Base-by-base conservation (phyloP, 2,888 invertebrate species). In the Athalia circularis region DNA sequence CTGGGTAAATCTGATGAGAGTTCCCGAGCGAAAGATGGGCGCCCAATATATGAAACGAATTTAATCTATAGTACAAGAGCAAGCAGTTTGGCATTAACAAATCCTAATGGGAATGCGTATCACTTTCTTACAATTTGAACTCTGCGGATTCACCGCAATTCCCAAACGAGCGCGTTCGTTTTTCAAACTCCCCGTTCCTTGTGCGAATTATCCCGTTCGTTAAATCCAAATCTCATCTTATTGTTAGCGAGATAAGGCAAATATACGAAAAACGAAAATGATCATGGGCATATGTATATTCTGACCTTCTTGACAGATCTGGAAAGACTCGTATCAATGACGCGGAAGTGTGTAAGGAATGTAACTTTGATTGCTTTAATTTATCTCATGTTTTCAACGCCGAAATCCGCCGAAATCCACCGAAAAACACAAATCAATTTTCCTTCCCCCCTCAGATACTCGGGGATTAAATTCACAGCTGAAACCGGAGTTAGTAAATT, bases 1-100 rank as follows among this genome's bases (percentile, higher is more conserved):
- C 68, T 52, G 68, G 29, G 68, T 52, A 11, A 54, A 68, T 68
- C 54, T 54, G 52, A 62, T 29, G 62, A 62, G 62, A 8, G 29
- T 62, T 62, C 13, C 29, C 13, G 13, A 62, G 62, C 62, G 62
- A 13, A 62, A 13, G 62, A 62, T 13, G 8, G 15, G 8, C 62
- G 15, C 29, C 3, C n/a, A 29, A 29, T 29, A 29, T n/a, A n/a
- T 54, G 9, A 54, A 54, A 11, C 4, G 54, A 54, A 54, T n/a
- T 54, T n/a, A 54, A 54, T 54, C 54, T 54, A 54, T 54, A n/a
- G 54, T 29, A 54, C 54, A 54, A 54, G 54, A 8, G 54, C 8
- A n/a, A n/a, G 54, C n/a, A n/a, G 54, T 11, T 29, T 2, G 29
- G 29, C 29, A 29, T 29, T 29, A 29, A 29, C 29, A 29, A 29